These are phyloP conservation scores for Sebastes baramenuke DNA, from an alignment of 2,797 vertebrate genomes.

Conservation along the genomic window DNA sequence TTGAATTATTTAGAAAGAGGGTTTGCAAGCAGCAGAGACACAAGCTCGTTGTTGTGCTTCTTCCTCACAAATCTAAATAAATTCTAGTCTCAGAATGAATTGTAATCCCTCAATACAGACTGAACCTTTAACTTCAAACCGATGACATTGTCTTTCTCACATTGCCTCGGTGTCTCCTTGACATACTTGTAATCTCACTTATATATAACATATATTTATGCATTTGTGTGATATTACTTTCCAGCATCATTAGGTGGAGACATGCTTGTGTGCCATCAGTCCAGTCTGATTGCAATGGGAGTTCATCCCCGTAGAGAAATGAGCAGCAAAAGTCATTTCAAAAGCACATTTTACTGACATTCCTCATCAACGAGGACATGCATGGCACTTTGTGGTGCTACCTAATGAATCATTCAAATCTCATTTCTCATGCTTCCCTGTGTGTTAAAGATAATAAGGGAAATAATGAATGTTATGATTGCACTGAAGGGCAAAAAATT, in stretches of 20 bases:
- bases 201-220: neutral
- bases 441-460: conserved; percentile 25
- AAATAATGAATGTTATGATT: conserved; percentile 24
- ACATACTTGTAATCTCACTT: neutral
- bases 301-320: conserved; percentile 6
- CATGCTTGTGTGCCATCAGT: neutral
- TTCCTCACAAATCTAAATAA: conserved; percentile 43
- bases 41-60: conserved; percentile 23
- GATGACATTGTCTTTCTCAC: neutral
- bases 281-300: conserved; percentile 1
- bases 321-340: conserved; percentile 9
- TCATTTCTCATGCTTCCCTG: conserved; percentile 10
- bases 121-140: conserved; percentile 2
- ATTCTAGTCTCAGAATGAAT: conserved; percentile 30
- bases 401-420: conserved; percentile 44
- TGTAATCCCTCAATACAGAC: neutral
- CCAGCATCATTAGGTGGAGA: neutral
- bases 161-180: neutral
- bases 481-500: neutral
- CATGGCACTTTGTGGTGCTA: neutral
- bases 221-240: neutral
- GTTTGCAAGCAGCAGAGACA: conserved; percentile 45
- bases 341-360: conserved; percentile 34
- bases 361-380: conserved; percentile 15
- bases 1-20: conserved; percentile 77